These are phyloP conservation scores for Microcebus griseorufus DNA, from an alignment of 2,113 vertebrate genomes.

Conservation along the genomic window DNA sequence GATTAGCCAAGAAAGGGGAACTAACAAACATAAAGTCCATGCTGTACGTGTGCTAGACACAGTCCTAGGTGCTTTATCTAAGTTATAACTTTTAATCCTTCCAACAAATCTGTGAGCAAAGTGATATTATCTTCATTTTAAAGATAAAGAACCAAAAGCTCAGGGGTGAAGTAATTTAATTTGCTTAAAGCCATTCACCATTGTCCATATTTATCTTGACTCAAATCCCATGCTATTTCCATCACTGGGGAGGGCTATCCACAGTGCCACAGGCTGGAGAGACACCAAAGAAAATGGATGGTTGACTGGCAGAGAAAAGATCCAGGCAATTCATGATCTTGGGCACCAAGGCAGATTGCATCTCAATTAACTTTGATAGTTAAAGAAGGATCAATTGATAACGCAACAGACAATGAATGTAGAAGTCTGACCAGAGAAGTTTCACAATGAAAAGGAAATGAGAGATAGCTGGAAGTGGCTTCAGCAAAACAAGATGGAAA, in stretches of 20 bases:
- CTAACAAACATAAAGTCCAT: background rate
- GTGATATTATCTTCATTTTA: background rate
- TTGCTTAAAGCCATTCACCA: background rate
- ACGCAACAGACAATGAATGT: background rate
- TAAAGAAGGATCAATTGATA: background rate
- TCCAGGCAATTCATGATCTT: background rate
- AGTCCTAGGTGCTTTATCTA: background rate
- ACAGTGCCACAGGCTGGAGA: background rate
- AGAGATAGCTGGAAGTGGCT: constrained; percentile 1
- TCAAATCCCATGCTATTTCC: background rate
- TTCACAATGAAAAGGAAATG: constrained; percentile 10
- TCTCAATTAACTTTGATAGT: background rate
- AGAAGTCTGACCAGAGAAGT: background rate
- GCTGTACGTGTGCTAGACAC: background rate
- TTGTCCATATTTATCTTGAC: background rate
- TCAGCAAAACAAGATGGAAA: background rate
- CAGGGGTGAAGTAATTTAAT: background rate
- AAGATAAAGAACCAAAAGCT: constrained; percentile 41
- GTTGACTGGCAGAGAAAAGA: background rate
- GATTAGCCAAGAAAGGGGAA: background rate
- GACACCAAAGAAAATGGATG: background rate
- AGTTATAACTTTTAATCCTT: constrained; percentile 10
- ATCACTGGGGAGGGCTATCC: background rate
- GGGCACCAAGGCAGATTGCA: background rate
- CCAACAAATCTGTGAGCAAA: background rate